A percentile compares a stretch with the other conserved stretches of the same genome.
Conservation (phyloP, 2,888 invertebrate species). For the Thecocarcelia acutangulata region DNA sequence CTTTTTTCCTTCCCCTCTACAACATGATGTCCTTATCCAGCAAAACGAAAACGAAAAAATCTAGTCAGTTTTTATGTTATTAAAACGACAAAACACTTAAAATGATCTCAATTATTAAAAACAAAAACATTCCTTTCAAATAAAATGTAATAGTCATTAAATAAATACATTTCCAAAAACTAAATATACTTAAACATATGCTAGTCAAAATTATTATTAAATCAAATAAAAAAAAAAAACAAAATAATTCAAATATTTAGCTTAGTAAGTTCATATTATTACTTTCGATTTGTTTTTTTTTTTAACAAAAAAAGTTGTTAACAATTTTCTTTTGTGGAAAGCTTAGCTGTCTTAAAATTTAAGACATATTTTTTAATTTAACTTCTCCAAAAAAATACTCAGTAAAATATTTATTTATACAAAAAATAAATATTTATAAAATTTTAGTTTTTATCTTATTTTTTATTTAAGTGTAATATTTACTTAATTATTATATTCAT, state of each 20-base stretch:
- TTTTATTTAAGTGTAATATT: slow-evolving; percentile 54
- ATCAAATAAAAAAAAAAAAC: slow-evolving; percentile 37
- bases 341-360: slow-evolving; percentile 14
- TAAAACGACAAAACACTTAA: slow-evolving; percentile 27
- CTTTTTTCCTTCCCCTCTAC: slow-evolving; percentile 6
- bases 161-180: slow-evolving; percentile 48
- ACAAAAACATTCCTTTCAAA: slow-evolving; percentile 55
- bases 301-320: slow-evolving; percentile 44
- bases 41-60: slow-evolving; percentile 24
- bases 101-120: slow-evolving; percentile 63
- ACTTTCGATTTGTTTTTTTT: slow-evolving; percentile 29
- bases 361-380: slow-evolving; percentile 10
- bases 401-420: slow-evolving; percentile 26
- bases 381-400: slow-evolving; percentile 28
- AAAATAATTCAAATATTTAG: slow-evolving; percentile 56
- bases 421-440: slow-evolving; percentile 22
- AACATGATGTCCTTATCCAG: slow-evolving; percentile 34
- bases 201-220: slow-evolving; percentile 67
- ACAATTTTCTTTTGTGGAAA: slow-evolving; percentile 15
- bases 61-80: slow-evolving; percentile 57
- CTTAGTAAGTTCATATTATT: slow-evolving; percentile 41
- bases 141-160: slow-evolving; percentile 14
- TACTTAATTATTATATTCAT: slow-evolving; percentile 50
- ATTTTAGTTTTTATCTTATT: background rate
- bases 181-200: slow-evolving; percentile 52